These are phyloP conservation scores for Macropis europaea DNA, from an alignment of 2,888 invertebrate genomes.

Conservation along the genomic window DNA sequence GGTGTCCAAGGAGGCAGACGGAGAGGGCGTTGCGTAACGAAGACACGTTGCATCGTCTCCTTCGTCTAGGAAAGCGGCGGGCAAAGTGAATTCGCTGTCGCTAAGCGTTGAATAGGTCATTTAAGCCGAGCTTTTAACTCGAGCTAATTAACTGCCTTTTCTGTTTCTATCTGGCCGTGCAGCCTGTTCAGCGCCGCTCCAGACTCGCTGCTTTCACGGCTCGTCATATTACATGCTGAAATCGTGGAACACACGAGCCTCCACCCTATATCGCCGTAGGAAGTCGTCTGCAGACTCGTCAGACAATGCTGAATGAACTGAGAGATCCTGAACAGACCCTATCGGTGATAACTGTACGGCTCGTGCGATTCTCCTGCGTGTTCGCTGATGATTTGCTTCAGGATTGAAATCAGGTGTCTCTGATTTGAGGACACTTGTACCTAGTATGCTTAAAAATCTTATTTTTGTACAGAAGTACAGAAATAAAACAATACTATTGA, in stretches of 20 bases:
- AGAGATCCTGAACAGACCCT: no score
- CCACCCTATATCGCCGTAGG: no score
- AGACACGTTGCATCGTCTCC: conserved; percentile 7
- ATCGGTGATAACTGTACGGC: no score
- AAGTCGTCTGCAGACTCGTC: no score
- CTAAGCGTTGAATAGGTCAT: conserved; percentile 66
- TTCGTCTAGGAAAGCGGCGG: conserved; percentile 2
- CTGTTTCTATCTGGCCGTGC: conserved; percentile 27
- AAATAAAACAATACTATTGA: no score
- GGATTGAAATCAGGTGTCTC: no score
- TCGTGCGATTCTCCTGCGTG: no score
- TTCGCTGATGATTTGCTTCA: no score
- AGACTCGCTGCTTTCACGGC: conserved; percentile 7
- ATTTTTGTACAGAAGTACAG: no score
- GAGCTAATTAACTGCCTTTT: conserved; percentile 65
- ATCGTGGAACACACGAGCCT: not conserved
- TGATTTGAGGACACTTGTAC: no score
- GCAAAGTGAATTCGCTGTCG: conserved; percentile 49
- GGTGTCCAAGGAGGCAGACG: not conserved
- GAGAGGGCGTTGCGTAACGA: conserved; percentile 25
- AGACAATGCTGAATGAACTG: no score
- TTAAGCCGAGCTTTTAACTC: conserved; percentile 69
- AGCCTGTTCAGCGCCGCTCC: not conserved
- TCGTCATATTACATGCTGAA: conserved; percentile 3
- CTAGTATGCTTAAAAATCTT: no score